A percentile compares a stretch with the other conserved stretches of the same genome.
Conservation (phyloP, 2,888 invertebrate species). For the Oligia latruncula region DNA sequence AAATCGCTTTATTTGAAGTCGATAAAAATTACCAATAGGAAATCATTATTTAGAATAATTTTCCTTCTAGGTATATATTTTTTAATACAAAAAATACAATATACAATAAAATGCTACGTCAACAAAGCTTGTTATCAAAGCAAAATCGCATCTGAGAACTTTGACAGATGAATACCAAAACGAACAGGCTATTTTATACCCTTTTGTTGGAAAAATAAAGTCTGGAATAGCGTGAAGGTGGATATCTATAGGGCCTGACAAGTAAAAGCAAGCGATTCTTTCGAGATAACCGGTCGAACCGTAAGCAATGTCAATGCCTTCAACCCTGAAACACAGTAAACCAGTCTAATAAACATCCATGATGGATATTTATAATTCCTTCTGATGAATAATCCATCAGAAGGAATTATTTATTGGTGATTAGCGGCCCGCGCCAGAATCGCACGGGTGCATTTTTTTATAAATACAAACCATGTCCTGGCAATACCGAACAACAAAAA, state of each 20-base stretch:
- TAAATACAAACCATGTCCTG: no score
- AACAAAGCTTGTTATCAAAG: neutral
- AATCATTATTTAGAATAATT: constrained; percentile 6
- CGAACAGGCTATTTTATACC: neutral
- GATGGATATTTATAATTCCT: no score
- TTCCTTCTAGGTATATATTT: constrained; percentile 18
- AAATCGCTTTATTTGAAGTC: neutral
- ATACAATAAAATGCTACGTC: neutral
- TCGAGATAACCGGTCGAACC: constrained; percentile 24
- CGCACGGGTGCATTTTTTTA: no score
- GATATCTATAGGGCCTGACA: neutral
- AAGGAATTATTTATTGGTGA: neutral
- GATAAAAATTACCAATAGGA: constrained; percentile 28
- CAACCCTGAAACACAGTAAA: constrained; percentile 18
- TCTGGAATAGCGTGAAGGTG: neutral
- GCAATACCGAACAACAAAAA: no score
- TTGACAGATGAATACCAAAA: constrained; percentile 1
- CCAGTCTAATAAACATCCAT: neutral
- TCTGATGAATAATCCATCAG: no score
- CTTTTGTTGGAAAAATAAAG: neutral
- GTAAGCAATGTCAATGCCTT: constrained; percentile 31
- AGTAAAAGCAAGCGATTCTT: constrained; percentile 25
- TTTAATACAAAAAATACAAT: neutral
- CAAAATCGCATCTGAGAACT: constrained; percentile 19
- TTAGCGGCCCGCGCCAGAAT: no score